phyloP scores from a whole-genome alignment of 2,888 invertebrate genomes.

The Tipula unca region DNA sequence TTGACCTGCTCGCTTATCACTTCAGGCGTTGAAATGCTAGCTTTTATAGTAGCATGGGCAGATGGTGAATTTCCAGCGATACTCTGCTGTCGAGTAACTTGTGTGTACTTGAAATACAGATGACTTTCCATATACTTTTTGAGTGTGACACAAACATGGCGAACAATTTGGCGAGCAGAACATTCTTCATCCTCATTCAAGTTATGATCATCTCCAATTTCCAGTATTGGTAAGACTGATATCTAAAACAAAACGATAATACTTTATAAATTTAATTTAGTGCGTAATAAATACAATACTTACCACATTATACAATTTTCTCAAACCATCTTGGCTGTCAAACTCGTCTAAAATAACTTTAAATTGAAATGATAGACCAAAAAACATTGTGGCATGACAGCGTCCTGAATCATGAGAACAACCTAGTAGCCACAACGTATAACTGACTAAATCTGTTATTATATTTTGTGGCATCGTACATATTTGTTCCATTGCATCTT shows the following conservation, averaged over 20 bases:
- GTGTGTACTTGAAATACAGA: slow-evolving; percentile 67
- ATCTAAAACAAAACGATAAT: slow-evolving; percentile 44
- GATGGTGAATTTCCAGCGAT: slow-evolving; percentile 34
- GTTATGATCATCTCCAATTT: slow-evolving; percentile 59
- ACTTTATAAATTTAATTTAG: not conserved
- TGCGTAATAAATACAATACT: slow-evolving; percentile 24
- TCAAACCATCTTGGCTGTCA: slow-evolving; percentile 82
- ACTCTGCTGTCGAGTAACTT: slow-evolving; percentile 52
- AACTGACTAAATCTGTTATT: slow-evolving; percentile 71
- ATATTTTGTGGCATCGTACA: slow-evolving; percentile 74
- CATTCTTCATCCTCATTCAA: slow-evolving; percentile 82
- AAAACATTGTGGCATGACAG: slow-evolving; percentile 97
- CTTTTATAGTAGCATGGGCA: slow-evolving; percentile 43
- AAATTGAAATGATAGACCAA: slow-evolving; percentile 89
- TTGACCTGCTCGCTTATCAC: slow-evolving; percentile 82
- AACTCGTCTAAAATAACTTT: slow-evolving; percentile 89
- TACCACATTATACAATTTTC: slow-evolving; percentile 84
- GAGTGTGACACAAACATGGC: slow-evolving; percentile 84
- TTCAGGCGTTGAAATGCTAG: slow-evolving; percentile 61
- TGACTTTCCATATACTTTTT: slow-evolving; percentile 90
- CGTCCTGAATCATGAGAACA: slow-evolving; percentile 97
- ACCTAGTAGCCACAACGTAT: slow-evolving; percentile 90
- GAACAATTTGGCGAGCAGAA: slow-evolving; percentile 80
- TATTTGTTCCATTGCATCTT: slow-evolving; percentile 95
- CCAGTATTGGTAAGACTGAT: slow-evolving; percentile 74